These are phyloP conservation scores for Mormyrops boulengeri DNA, from an alignment of 2,797 vertebrate species.

Conservation along the genomic window DNA sequence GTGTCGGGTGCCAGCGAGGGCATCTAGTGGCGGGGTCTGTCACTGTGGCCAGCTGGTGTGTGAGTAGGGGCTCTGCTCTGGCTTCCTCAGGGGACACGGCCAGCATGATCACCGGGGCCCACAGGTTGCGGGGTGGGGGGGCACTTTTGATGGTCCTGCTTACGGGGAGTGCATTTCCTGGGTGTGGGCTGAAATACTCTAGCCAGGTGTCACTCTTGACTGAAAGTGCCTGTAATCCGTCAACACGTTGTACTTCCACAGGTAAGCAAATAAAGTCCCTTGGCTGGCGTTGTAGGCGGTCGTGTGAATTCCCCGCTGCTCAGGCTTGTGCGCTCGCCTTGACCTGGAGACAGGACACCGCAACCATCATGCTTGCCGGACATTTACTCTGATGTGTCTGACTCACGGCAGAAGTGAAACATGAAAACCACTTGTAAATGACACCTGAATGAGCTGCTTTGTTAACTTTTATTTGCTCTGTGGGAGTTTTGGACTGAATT, in stretches of 20 bases:
- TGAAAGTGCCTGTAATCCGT: constrained; percentile 38
- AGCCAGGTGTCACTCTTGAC: neutral
- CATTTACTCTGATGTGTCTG: neutral
- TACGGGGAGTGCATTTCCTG: constrained; percentile 35
- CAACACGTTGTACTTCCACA: constrained; percentile 38
- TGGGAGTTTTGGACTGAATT: neutral
- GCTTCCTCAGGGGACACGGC: constrained; percentile 59
- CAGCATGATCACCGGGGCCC: constrained; percentile 77
- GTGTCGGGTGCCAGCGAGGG: constrained; percentile 45
- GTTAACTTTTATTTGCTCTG: neutral
- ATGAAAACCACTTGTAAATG: neutral
- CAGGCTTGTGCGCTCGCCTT: neutral
- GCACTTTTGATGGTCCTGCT: constrained; percentile 30
- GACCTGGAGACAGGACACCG: neutral
- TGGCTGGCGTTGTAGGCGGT: neutral
- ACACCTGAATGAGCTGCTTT: neutral
- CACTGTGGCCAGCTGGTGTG: constrained; percentile 40
- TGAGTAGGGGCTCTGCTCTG: constrained; percentile 58
- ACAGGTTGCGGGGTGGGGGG: constrained; percentile 29
- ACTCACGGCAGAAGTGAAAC: neutral
- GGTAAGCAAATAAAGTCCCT: neutral
- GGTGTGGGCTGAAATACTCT: neutral
- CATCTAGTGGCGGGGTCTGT: constrained; percentile 53
- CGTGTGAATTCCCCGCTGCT: neutral
- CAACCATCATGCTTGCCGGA: neutral